These are phyloP conservation scores for Drosophila paramelanica DNA, from an alignment of 2,888 invertebrate species.

Conservation along the genomic window DNA sequence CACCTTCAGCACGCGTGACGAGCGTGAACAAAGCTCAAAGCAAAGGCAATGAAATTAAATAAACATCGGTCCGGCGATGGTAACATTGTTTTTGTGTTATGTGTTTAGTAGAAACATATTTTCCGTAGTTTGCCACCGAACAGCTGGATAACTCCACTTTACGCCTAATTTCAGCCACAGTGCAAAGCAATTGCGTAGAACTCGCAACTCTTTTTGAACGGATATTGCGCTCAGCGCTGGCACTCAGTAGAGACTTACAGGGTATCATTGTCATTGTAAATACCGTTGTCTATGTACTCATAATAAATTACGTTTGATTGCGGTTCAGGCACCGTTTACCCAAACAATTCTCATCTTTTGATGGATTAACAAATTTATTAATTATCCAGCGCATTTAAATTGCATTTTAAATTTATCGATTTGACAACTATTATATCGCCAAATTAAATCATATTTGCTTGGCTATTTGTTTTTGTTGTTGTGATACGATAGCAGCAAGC, in stretches of 20 bases:
- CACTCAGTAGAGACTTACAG: conserved; percentile 7
- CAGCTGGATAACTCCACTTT: conserved; percentile 42
- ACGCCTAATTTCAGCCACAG: conserved; percentile 20
- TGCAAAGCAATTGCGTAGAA: conserved; percentile 37
- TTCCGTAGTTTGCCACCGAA: conserved; percentile 40
- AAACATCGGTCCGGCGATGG: conserved; percentile 30
- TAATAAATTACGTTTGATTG: conserved; percentile 23
- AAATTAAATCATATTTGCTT: conserved; percentile 6
- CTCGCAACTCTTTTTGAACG: neutral
- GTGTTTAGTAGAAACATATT: conserved; percentile 59
- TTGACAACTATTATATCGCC: conserved; percentile 26
- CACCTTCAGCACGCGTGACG: conserved; percentile 61
- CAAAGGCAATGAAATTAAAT: conserved; percentile 32
- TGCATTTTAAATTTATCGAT: conserved; percentile 14
- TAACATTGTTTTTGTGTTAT: conserved; percentile 17
- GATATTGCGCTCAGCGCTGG: conserved; percentile 1
- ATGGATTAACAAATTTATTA: conserved; percentile 17
- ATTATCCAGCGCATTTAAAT: conserved; percentile 11
- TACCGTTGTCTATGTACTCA: conserved; percentile 1
- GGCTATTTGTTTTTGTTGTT: conserved; percentile 12
- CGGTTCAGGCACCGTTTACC: conserved; percentile 11
- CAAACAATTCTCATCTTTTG: conserved; percentile 19
- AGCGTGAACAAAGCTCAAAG: conserved; percentile 21
- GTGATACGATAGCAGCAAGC: conserved; percentile 18
- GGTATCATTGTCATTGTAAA: conserved; percentile 23